Evolutionary conservation across 2,888 invertebrate species (phyloP).

Genomic region (Patella caerulea): DNA sequence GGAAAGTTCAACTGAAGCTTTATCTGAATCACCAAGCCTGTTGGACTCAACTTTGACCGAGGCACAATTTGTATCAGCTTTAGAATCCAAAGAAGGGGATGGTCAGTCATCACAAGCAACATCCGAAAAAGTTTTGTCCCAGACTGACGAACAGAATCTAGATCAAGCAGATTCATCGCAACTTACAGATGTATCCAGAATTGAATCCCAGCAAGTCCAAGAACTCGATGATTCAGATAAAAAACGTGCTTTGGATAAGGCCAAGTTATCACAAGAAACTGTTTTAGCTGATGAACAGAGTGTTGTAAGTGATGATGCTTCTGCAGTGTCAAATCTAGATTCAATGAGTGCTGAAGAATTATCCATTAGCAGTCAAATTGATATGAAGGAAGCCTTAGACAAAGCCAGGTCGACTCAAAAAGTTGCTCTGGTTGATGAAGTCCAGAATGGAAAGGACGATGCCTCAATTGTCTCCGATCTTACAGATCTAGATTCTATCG

Average conservation of each 20-base stretch:
- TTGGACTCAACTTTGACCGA: not conserved
- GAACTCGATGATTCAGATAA: not conserved
- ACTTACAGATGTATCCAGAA: not conserved
- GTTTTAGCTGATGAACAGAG: not conserved
- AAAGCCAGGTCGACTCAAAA: not conserved
- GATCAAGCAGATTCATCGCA: not conserved
- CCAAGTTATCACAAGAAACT: not conserved
- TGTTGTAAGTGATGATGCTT: too few species aligned
- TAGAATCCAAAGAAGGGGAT: not conserved
- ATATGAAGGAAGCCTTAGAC: not conserved
- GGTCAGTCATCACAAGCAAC: not conserved
- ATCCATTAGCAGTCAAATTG: too few species aligned
- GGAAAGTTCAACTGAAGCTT: conserved; percentile 2
- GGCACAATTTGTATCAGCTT: not conserved
- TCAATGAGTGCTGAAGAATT: too few species aligned
- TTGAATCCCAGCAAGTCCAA: not conserved
- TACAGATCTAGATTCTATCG: not conserved
- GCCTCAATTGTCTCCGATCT: not conserved
- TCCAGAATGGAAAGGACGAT: not conserved
- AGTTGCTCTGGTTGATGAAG: not conserved
- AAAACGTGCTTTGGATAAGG: not conserved
- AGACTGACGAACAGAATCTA: not conserved
- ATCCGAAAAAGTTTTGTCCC: not conserved
- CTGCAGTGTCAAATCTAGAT: too few species aligned
- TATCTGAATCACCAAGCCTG: not conserved